A percentile compares a stretch with the other conserved stretches of the same genome.
Conservation (phyloP, 1,140 invertebrate genomes). For the Phocides pigmalion region DNA sequence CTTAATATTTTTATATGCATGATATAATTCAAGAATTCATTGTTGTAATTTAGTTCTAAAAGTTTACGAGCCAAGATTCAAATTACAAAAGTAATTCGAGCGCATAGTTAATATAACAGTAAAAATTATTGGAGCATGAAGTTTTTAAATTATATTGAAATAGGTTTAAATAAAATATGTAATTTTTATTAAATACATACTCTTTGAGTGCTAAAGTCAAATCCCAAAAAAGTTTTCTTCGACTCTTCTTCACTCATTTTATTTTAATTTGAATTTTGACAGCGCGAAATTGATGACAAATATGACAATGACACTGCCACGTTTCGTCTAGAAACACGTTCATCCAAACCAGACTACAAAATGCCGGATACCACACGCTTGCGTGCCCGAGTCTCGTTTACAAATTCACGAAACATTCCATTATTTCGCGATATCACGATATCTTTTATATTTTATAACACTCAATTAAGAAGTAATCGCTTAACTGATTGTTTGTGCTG, state of each 20-base stretch:
- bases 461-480: constrained; percentile 46
- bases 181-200: constrained; percentile 77
- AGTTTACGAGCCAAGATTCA: background rate
- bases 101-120: constrained; percentile 8
- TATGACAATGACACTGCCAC: constrained; percentile 40
- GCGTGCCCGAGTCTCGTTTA: constrained; percentile 59
- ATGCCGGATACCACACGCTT: constrained; percentile 37
- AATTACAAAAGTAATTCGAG: background rate
- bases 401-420: constrained; percentile 9
- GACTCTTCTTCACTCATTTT: constrained; percentile 70
- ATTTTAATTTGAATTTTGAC: constrained; percentile 59
- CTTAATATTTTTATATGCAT: constrained; percentile 1
- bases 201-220: constrained; percentile 93
- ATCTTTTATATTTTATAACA: constrained; percentile 57
- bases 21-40: background rate
- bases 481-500: constrained; percentile 37
- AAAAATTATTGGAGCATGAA: constrained; percentile 5
- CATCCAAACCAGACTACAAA: background rate
- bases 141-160: background rate
- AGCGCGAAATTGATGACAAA: constrained; percentile 36
- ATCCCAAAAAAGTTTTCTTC: constrained; percentile 87
- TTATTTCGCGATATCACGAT: constrained; percentile 55
- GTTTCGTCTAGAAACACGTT: constrained; percentile 58
- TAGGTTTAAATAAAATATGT: background rate
- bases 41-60: constrained; percentile 8